These are phyloP conservation scores for Podarcis muralis DNA, from an alignment of 2,113 vertebrate genomes.

Conservation along the genomic window DNA sequence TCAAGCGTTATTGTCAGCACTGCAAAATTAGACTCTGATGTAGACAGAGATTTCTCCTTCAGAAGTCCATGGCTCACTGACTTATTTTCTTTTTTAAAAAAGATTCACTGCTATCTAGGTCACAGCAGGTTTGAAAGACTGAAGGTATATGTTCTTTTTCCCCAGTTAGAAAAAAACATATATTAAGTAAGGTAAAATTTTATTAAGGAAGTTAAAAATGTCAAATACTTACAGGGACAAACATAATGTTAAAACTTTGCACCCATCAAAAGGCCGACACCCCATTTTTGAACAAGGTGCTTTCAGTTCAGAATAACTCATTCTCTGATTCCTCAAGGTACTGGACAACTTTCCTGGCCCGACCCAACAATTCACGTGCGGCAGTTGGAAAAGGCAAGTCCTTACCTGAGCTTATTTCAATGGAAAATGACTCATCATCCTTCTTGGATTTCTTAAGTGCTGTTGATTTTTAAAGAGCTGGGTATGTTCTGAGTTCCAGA, in stretches of 20 bases:
- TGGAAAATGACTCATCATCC: conserved; percentile 52
- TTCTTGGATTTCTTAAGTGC: no score
- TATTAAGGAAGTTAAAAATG: neutral
- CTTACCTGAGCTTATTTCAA: neutral
- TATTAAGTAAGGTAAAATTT: conserved; percentile 20
- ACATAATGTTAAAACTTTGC: neutral
- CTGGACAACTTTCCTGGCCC: conserved; percentile 79
- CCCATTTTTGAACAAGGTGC: neutral
- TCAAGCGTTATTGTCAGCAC: neutral
- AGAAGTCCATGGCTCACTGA: neutral
- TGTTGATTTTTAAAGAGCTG: no score
- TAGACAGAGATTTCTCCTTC: conserved; percentile 8
- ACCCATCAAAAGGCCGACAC: no score
- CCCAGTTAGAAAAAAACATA: conserved; percentile 12
- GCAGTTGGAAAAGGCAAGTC: neutral
- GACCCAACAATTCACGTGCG: conserved; percentile 69
- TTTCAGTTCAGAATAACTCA: conserved; percentile 71
- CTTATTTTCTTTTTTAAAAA: neutral
- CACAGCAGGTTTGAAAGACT: neutral
- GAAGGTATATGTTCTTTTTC: neutral
- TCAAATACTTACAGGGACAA: conserved; percentile 45
- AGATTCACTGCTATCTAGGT: neutral
- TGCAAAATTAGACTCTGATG: neutral
- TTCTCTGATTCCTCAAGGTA: conserved; percentile 86
- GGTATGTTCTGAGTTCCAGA: neutral